Percentiles rank a stretch among this genome's conserved stretches.
These are phyloP conservation scores for Trematomus loennbergii DNA, from an alignment of 2,113 vertebrate species.

Conservation along the genomic window DNA sequence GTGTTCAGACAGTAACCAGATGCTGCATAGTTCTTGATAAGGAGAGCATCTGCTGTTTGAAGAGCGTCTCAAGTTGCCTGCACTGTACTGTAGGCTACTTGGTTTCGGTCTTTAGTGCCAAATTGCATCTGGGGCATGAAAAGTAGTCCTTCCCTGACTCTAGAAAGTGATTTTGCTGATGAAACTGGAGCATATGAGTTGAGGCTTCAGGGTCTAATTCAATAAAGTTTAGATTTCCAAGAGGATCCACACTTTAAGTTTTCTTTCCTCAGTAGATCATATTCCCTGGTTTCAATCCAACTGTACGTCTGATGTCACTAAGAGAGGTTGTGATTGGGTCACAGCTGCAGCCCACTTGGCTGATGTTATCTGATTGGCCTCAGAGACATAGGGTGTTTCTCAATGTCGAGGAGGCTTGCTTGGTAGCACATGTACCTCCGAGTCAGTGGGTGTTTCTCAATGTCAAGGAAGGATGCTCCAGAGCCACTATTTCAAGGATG, in stretches of 20 bases:
- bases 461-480: too few species aligned
- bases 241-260: constrained; percentile 23
- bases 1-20: constrained; percentile 39
- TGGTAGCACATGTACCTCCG: too few species aligned
- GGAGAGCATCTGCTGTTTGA: constrained; percentile 57
- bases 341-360: constrained; percentile 49
- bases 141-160: constrained; percentile 18
- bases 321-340: constrained; percentile 61
- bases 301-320: constrained; percentile 71
- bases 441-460: too few species aligned
- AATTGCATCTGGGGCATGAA: constrained; percentile 61
- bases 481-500: too few species aligned
- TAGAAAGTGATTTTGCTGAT: constrained; percentile 38
- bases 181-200: constrained; percentile 46
- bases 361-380: constrained; percentile 73
- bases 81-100: constrained; percentile 38
- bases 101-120: constrained; percentile 51
- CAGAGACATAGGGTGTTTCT: constrained; percentile 15
- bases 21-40: constrained; percentile 33
- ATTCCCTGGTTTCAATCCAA: constrained; percentile 59
- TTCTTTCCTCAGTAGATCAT: constrained; percentile 51
- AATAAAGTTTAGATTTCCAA: constrained; percentile 63
- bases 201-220: constrained; percentile 40
- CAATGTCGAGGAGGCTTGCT: too few species aligned
- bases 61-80: constrained; percentile 47